These are phyloP conservation scores for Montipora capricornis DNA, from an alignment of 64 coral and sea anemone genomes.

Conservation along the genomic window DNA sequence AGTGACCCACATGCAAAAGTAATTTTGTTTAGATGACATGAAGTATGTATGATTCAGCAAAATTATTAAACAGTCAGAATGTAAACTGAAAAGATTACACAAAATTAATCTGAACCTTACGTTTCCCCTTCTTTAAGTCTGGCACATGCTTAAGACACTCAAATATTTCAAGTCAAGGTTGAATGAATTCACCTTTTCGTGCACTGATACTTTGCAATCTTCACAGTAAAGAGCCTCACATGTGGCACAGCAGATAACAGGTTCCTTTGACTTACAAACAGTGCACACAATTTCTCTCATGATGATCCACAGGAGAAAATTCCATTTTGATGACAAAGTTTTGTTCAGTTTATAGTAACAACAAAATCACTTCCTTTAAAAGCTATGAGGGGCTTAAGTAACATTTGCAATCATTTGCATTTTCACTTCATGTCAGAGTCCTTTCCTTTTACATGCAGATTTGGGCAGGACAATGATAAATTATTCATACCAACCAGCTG, in stretches of 20 bases:
- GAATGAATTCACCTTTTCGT: slow-evolving; percentile 49
- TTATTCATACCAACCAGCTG: slow-evolving; percentile 38
- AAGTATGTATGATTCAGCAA: too few relatives aligned
- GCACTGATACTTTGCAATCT: slow-evolving; percentile 48
- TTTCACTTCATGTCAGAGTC: neutral
- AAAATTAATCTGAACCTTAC: too few relatives aligned
- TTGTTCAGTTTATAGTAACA: neutral
- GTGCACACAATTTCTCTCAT: slow-evolving; percentile 76
- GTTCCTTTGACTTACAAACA: slow-evolving; percentile 72
- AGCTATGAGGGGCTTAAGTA: neutral
- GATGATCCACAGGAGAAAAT: neutral
- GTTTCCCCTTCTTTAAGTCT: neutral
- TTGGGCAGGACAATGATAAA: slow-evolving; percentile 21
- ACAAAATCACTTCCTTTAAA: slow-evolving; percentile 42
- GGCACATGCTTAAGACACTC: neutral
- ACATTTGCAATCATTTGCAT: slow-evolving; percentile 43
- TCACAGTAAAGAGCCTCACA: slow-evolving; percentile 77
- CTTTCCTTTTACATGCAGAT: slow-evolving; percentile 53
- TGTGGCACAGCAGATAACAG: slow-evolving; percentile 77
- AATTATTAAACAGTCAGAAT: neutral
- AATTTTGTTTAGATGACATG: too few relatives aligned
- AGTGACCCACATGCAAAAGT: too few relatives aligned
- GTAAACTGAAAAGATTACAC: neutral
- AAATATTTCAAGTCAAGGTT: neutral
- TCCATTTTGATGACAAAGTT: neutral